These are phyloP conservation scores for Plecturocebus donacophilus DNA, from an alignment of 2,113 vertebrate species.

Conservation along the genomic window DNA sequence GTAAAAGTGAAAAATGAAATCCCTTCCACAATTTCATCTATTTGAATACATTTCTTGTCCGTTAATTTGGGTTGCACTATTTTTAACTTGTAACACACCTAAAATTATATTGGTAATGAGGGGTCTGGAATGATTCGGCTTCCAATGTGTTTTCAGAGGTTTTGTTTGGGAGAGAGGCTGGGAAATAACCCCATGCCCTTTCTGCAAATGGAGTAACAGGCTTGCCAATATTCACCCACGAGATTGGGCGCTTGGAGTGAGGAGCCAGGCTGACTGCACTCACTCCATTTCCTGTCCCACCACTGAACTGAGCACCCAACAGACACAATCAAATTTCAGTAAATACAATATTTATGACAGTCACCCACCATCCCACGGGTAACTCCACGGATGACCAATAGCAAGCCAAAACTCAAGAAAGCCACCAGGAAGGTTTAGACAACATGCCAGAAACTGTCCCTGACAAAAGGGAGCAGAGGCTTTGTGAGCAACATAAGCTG, in stretches of 20 bases:
- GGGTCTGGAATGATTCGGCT: accelerated
- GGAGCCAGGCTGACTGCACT: accelerated
- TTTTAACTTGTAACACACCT: not conserved
- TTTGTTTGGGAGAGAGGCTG: accelerated
- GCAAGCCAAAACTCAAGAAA: no score
- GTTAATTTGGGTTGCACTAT: not conserved
- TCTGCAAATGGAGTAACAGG: no score
- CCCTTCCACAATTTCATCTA: not conserved
- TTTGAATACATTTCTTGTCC: not conserved
- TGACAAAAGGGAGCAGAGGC: accelerated
- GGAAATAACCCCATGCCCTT: not conserved
- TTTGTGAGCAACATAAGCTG: not conserved
- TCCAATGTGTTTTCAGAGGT: no score
- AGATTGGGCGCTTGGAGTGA: not conserved
- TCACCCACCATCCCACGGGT: not conserved
- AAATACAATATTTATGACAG: no score
- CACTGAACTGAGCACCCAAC: accelerated
- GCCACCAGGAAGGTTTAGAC: not conserved
- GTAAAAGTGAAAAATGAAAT: not conserved
- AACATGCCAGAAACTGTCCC: not conserved
- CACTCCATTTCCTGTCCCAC: not conserved
- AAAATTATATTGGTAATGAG: not conserved
- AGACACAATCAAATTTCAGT: not conserved
- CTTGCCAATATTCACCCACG: accelerated
- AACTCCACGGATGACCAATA: not conserved